A percentile compares a stretch with the other conserved stretches of the same genome.
Conservation (phyloP, 2,113 vertebrate species). For the Verasper variegatus region DNA sequence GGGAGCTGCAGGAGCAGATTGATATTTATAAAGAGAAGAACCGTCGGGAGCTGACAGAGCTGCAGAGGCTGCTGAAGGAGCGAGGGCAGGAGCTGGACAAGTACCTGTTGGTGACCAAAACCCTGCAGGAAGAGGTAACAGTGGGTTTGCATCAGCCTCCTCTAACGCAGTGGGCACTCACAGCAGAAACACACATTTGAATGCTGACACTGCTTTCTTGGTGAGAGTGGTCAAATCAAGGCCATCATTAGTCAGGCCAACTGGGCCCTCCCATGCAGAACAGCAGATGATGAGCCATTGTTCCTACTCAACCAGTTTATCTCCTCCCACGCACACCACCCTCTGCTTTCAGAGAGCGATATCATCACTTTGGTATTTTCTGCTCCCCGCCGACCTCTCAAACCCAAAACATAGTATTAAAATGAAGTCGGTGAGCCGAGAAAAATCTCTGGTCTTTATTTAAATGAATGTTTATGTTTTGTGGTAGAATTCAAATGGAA, state of each 20-base stretch:
- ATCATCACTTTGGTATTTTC: constrained; percentile 68
- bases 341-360: constrained; percentile 47
- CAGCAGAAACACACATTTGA: constrained; percentile 12
- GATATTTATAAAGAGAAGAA: constrained; percentile 94
- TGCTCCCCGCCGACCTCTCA: constrained; percentile 16
- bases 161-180: not conserved
- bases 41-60: constrained; percentile 86
- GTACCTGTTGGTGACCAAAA: constrained; percentile 76
- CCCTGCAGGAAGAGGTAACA: constrained; percentile 91
- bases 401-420: constrained; percentile 37
- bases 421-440: constrained; percentile 9
- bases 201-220: constrained; percentile 28
- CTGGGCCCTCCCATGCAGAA: constrained; percentile 33
- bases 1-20: constrained; percentile 93
- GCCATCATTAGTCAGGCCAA: constrained; percentile 52
- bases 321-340: constrained; percentile 19
- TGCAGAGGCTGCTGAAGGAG: constrained; percentile 90
- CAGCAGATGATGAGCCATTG: constrained; percentile 58
- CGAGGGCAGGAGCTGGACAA: constrained; percentile 89
- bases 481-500: constrained; percentile 1
- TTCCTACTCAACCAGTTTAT: constrained; percentile 52
- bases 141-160: not conserved
- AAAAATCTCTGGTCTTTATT: constrained; percentile 23
- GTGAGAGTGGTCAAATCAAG: constrained; percentile 44
- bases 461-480: not conserved